Percentiles rank a stretch among this genome's conserved stretches.
Conservation (phyloP, 2,113 vertebrate genomes). For the Pica pica region DNA sequence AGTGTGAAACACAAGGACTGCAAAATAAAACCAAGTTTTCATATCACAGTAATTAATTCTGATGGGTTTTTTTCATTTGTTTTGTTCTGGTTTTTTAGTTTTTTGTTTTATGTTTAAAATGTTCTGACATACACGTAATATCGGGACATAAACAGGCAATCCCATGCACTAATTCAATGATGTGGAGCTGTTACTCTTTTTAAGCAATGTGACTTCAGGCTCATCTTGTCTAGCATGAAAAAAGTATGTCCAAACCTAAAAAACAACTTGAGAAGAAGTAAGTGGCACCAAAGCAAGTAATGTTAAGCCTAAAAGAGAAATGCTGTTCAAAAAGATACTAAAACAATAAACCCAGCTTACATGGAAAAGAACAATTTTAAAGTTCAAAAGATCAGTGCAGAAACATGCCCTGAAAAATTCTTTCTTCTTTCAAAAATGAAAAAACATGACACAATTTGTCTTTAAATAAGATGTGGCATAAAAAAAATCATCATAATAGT, state of each 20-base stretch:
- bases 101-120: not conserved
- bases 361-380: not conserved
- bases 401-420: not conserved
- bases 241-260: not conserved
- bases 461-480: not conserved
- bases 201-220: not conserved
- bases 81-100: not conserved
- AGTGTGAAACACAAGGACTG: not conserved
- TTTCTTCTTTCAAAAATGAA: not conserved
- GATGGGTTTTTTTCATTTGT: not conserved
- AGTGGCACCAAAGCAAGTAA: not conserved
- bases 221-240: not conserved
- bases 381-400: not conserved
- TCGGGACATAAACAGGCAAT: not conserved
- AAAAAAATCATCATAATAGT: not conserved
- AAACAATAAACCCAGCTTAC: not conserved
- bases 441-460: not conserved
- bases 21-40: slow-evolving; percentile 2
- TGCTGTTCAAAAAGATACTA: not conserved
- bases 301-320: not conserved
- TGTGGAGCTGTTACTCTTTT: not conserved
- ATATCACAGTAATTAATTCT: not conserved
- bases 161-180: not conserved
- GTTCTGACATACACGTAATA: not conserved
- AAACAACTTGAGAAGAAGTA: not conserved